Evolutionary conservation across 2,113 vertebrate genomes (phyloP), one percentile per base, ranked within the genome.

Genomic region (Nothobranchius kuhntae): DNA sequence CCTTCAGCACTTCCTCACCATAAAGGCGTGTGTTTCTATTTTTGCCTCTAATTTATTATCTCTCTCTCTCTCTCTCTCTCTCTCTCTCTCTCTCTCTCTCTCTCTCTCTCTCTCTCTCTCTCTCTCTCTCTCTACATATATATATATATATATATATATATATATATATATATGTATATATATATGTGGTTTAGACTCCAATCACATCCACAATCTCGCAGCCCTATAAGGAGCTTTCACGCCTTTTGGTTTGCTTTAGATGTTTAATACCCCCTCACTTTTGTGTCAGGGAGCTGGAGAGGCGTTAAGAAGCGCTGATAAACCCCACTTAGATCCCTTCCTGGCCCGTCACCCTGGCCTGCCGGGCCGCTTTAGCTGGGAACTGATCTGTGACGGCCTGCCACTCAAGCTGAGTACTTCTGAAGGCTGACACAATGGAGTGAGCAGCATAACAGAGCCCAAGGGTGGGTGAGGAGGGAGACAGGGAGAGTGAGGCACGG

Each of bases 301-400:
- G 96, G 96, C 96, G 95, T 96, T 97, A 95, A 98, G 96, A 97
- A 96, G 95, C 95, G 94, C 96, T 97, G 96, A 98, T 98, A 98
- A 96, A 97, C 96, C 89, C 95, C 96, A 96, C 96, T 98, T 97
- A 97, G 95, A 98, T 97, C 96, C 95, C 94, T 96, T 97, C 96
- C 96, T 96, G 95, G 96, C 96, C 96, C 95, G 96, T 96, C 95
- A 95, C 95, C 95, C 96, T 92, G 93, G 92, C 93, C 97, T 96
- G 95, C 95, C 95, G 95, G 94, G 94, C 93, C 93, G 95, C 95
- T 96, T 98, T 98, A 98, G 96, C 95, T 94, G 94, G 94, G 96
- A 98, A 96, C 97, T 97, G 96, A 98, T 97, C 97, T 98, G 96
- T 99, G 96, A 99, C 96, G 96, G 95, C 93, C 97, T 99, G 96